Conservation (phyloP, 2,113 vertebrate genomes). For the Nerophis ophidion region DNA sequence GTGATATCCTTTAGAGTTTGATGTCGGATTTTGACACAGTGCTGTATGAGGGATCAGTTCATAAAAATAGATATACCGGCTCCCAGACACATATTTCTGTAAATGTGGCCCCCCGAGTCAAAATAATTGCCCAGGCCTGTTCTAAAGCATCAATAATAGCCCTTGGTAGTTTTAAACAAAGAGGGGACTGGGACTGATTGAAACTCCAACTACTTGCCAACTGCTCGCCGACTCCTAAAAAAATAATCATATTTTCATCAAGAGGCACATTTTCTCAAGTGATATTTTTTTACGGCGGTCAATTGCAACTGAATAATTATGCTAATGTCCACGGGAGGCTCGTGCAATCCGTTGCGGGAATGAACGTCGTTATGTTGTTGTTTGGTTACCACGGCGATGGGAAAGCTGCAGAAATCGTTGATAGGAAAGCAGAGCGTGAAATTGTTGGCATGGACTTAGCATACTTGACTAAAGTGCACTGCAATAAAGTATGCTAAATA, state of each 20-base stretch:
- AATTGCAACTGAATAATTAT: conserved; percentile 25
- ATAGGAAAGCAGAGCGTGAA: conserved; percentile 12
- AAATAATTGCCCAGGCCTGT: too few species aligned
- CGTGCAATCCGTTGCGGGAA: conserved; percentile 33
- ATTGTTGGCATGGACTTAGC: too few species aligned
- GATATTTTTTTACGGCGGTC: conserved; percentile 28
- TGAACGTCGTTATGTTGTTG: conserved; percentile 55
- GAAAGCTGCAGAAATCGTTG: conserved; percentile 27
- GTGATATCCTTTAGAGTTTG: too few species aligned
- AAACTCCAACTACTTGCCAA: conserved; percentile 53
- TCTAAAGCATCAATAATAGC: conserved; percentile 33
- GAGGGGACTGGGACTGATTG: conserved; percentile 50
- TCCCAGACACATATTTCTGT: too few species aligned
- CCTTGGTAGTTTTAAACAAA: conserved; percentile 51
- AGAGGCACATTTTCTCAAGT: conserved; percentile 31
- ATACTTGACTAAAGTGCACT: neutral
- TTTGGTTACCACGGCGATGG: conserved; percentile 40
- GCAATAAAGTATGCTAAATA: too few species aligned
- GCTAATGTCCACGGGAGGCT: conserved; percentile 31
- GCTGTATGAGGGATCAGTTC: too few species aligned
- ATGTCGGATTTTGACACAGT: too few species aligned
- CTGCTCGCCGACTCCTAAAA: conserved; percentile 24
- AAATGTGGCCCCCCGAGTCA: too few species aligned
- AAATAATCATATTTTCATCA: conserved; percentile 45
- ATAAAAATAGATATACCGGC: too few species aligned